phyloP scores from a whole-genome alignment of 2,113 vertebrate species.

The Apaloderma vittatum region DNA sequence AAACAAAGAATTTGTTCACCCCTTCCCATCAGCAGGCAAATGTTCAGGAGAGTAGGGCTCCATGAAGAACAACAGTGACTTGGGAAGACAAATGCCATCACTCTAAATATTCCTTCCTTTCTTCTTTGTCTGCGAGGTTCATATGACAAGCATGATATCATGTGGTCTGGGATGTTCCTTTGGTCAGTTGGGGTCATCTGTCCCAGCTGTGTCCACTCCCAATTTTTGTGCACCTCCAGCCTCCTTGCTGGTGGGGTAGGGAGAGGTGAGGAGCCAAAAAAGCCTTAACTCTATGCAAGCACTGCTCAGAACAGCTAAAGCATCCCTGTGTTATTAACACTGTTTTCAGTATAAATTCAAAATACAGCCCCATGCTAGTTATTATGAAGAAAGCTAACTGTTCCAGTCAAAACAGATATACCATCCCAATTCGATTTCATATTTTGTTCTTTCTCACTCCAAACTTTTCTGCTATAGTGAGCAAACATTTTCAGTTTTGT shows the following conservation, averaged over 20 bases:
- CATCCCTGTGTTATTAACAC: background rate
- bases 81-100: background rate
- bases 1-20: background rate
- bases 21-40: background rate
- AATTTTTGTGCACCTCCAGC: background rate
- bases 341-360: background rate
- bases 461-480: background rate
- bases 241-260: too few relatives aligned
- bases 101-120: background rate
- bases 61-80: fast-evolving
- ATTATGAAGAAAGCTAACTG: background rate
- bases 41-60: background rate
- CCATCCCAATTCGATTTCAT: background rate
- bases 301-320: background rate
- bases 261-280: background rate
- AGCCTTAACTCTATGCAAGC: background rate
- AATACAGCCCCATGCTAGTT: background rate
- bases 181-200: background rate
- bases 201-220: background rate
- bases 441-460: background rate
- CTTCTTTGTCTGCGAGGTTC: background rate
- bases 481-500: background rate
- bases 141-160: background rate
- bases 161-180: background rate
- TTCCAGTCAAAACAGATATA: background rate